phyloP scores from a whole-genome alignment of 2,113 vertebrate species.

The Grammomys surdaster region DNA sequence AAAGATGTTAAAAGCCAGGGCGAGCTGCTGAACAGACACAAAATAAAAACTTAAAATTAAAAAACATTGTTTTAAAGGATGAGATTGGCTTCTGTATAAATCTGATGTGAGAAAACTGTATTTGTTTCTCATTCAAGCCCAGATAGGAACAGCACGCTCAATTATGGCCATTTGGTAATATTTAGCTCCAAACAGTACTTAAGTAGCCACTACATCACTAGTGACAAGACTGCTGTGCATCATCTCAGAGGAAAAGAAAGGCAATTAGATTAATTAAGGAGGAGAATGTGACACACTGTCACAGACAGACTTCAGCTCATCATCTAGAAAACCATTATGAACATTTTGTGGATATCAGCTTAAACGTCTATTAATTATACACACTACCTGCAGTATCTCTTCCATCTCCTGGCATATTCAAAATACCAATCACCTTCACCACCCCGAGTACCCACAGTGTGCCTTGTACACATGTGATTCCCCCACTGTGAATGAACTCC shows the following conservation, averaged over 20 bases:
- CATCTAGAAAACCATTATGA: not conserved
- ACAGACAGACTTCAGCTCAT: not conserved
- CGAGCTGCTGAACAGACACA: not conserved
- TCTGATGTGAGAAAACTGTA: not conserved
- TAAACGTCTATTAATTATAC: not conserved
- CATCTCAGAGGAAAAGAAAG: not conserved
- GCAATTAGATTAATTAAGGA: slow-evolving; percentile 6
- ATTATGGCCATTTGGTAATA: not conserved
- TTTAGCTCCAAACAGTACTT: not conserved
- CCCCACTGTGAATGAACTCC: not conserved
- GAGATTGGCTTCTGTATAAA: not conserved
- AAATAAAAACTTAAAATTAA: not conserved
- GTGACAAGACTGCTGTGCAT: not conserved
- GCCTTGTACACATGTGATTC: fast-evolving
- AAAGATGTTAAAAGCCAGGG: not conserved
- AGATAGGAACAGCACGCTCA: not conserved
- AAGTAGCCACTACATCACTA: not conserved
- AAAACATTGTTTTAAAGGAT: not conserved
- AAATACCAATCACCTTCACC: not conserved
- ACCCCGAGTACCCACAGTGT: fast-evolving
- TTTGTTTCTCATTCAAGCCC: not conserved
- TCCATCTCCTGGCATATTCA: not conserved
- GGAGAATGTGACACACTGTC: not conserved
- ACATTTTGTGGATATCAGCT: not conserved
- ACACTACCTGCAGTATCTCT: not conserved